These are phyloP conservation scores for Drosophila santomea DNA, from an alignment of 1,140 invertebrate species.

Conservation along the genomic window DNA sequence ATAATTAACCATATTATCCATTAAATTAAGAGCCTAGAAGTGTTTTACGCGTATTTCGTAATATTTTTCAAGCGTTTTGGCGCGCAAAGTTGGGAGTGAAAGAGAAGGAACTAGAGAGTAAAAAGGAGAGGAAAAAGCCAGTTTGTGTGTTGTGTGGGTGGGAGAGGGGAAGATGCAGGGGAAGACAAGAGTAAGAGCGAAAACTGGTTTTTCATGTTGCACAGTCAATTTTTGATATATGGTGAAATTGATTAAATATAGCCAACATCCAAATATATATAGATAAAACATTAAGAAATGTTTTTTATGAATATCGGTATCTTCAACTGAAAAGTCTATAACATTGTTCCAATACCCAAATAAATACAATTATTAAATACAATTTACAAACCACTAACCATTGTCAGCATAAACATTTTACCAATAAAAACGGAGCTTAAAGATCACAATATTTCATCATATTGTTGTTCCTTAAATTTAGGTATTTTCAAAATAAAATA, in stretches of 20 bases:
- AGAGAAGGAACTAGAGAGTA: neutral
- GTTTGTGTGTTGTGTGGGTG: constrained; percentile 30
- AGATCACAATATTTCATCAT: too few species aligned
- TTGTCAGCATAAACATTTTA: too few species aligned
- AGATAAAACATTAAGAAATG: too few species aligned
- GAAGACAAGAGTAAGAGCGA: neutral
- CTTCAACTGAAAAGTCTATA: too few species aligned
- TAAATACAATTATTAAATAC: neutral
- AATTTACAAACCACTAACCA: too few species aligned
- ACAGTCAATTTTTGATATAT: constrained; percentile 43
- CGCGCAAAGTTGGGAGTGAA: constrained; percentile 34
- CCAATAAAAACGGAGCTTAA: too few species aligned
- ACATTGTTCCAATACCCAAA: too few species aligned
- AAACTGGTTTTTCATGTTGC: constrained; percentile 52
- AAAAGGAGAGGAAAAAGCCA: constrained; percentile 44
- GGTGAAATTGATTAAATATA: constrained; percentile 57
- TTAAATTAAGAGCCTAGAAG: constrained; percentile 23
- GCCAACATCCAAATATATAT: constrained; percentile 12
- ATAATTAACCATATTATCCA: constrained; percentile 16
- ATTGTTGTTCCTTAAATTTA: too few species aligned
- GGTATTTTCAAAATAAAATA: neutral
- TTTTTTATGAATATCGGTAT: too few species aligned
- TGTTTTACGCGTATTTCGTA: constrained; percentile 28
- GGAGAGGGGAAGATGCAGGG: constrained; percentile 1
- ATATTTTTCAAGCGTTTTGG: constrained; percentile 40